Conservation (phyloP, 2,113 vertebrate species). For the Bubo blakistoni region DNA sequence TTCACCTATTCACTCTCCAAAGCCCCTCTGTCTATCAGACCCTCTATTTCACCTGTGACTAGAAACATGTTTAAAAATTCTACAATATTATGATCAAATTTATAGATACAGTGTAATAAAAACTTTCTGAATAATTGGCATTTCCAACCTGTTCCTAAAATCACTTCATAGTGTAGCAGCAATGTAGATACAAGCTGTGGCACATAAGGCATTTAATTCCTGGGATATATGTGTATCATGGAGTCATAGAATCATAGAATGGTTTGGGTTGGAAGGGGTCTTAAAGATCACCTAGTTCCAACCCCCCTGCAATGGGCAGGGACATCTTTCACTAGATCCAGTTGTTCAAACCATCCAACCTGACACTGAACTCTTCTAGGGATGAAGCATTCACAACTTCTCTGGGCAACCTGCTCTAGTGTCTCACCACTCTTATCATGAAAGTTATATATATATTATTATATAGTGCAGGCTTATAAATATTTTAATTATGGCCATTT, state of each 20-base stretch:
- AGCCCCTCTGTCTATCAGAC: neutral
- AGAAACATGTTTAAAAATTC: neutral
- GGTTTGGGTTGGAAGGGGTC: neutral
- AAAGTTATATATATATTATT: neutral
- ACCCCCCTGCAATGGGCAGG: too few relatives aligned
- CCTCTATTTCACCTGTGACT: neutral
- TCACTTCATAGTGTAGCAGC: neutral
- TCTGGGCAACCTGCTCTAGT: neutral
- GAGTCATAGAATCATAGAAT: neutral
- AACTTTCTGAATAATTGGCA: neutral
- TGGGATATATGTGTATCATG: neutral
- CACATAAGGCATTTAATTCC: neutral
- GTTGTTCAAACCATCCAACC: neutral
- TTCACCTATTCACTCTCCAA: neutral
- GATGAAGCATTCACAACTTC: neutral
- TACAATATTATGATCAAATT: neutral
- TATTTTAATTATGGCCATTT: neutral
- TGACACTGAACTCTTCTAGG: neutral
- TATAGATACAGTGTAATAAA: neutral
- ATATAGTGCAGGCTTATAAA: neutral
- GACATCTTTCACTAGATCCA: neutral
- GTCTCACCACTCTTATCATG: neutral
- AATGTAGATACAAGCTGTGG: neutral
- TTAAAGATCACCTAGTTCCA: neutral
- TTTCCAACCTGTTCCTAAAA: neutral